Percentiles rank a stretch among this genome's conserved stretches.
Evolutionary conservation across 2,797 vertebrate species (phyloP).

Genomic region (Catharus ustulatus): DNA sequence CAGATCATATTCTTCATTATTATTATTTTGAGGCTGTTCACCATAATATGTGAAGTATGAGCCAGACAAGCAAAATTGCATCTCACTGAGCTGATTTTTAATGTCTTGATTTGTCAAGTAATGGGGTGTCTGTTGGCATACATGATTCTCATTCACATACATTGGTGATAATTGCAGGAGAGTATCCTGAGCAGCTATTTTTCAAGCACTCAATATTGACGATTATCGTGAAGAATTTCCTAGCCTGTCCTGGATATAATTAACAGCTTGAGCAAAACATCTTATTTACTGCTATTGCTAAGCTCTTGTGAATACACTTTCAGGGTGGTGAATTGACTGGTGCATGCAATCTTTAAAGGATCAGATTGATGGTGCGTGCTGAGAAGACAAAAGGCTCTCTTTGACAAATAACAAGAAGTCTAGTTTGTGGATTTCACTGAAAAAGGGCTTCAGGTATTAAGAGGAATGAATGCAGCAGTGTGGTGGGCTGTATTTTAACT

Average conservation of each 20-base stretch:
- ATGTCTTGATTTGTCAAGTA: constrained; percentile 63
- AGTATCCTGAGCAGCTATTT: constrained; percentile 62
- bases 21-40: constrained; percentile 61
- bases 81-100: constrained; percentile 63
- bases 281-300: constrained; percentile 25
- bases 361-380: constrained; percentile 1
- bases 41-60: constrained; percentile 56
- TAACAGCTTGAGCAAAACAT: constrained; percentile 43
- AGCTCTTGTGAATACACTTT: constrained; percentile 6
- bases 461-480: background rate
- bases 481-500: constrained; percentile 1
- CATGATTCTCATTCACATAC: constrained; percentile 59
- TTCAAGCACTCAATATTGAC: constrained; percentile 64
- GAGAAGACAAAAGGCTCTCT: constrained; percentile 19
- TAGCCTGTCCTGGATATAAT: constrained; percentile 44
- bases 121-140: constrained; percentile 63
- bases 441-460: background rate
- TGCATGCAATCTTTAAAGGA: background rate
- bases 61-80: constrained; percentile 67
- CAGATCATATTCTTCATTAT: constrained; percentile 67
- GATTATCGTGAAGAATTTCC: constrained; percentile 69
- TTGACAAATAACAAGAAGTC: background rate
- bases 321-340: background rate
- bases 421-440: background rate
- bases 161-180: constrained; percentile 60